Conservation (phyloP, 1,140 invertebrate species). For the Lordiphosa stackelbergi region DNA sequence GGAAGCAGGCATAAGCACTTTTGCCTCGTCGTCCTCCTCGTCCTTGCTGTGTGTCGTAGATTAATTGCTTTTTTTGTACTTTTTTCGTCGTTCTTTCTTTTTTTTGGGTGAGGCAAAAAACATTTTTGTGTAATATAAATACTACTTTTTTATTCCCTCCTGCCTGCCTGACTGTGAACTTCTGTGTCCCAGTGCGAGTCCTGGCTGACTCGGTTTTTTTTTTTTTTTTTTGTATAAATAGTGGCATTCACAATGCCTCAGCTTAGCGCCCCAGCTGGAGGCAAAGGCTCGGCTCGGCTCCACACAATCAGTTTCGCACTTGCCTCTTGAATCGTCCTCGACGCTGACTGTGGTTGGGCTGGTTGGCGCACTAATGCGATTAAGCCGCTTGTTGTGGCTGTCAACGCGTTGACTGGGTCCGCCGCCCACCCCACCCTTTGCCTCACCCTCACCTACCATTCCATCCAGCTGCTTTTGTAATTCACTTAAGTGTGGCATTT, state of each 20-base stretch:
- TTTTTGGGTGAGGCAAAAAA: slow-evolving; percentile 34
- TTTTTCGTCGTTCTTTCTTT: slow-evolving; percentile 32
- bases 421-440: slow-evolving; percentile 16
- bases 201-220: slow-evolving; percentile 21
- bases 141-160: slow-evolving; percentile 43
- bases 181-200: slow-evolving; percentile 37
- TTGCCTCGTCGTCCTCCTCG: slow-evolving; percentile 25
- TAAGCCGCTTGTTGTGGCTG: slow-evolving; percentile 75
- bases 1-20: slow-evolving; percentile 72
- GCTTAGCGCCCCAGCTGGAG: slow-evolving; percentile 42
- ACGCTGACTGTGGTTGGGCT: slow-evolving; percentile 14
- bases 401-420: slow-evolving; percentile 69
- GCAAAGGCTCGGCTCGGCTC: slow-evolving; percentile 17
- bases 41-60: slow-evolving; percentile 63
- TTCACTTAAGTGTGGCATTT: slow-evolving; percentile 75
- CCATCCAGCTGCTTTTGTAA: slow-evolving; percentile 62
- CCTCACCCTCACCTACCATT: background rate
- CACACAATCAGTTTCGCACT: slow-evolving; percentile 73
- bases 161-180: slow-evolving; percentile 26
- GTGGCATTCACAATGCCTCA: slow-evolving; percentile 57
- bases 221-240: slow-evolving; percentile 65
- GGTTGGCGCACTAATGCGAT: slow-evolving; percentile 64
- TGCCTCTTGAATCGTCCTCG: slow-evolving; percentile 29
- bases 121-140: slow-evolving; percentile 74
- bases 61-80: slow-evolving; percentile 69